Evolutionary conservation across 2,113 vertebrate genomes (phyloP).

Genomic region (Campylorhamphus procurvoides): DNA sequence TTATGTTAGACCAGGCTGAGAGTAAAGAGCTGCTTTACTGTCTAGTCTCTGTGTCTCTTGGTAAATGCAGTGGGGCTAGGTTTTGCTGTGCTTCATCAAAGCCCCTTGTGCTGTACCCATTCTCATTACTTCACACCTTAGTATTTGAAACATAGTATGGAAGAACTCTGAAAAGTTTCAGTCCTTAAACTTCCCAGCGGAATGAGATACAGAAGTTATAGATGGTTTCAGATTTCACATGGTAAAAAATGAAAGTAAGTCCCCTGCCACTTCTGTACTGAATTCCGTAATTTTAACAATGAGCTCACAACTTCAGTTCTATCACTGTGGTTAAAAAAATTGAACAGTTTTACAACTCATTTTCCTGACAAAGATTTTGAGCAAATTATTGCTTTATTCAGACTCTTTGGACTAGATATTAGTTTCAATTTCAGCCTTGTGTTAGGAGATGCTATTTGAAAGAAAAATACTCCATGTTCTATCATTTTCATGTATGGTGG

Average conservation of each 20-base stretch:
- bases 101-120: not conserved
- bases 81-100: not conserved
- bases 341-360: not conserved
- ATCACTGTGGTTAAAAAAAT: not conserved
- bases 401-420: not conserved
- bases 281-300: not conserved
- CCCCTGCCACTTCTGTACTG: not conserved
- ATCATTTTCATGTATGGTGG: not conserved
- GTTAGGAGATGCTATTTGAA: not conserved
- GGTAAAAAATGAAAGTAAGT: not conserved
- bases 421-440: not conserved
- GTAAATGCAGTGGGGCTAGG: not conserved
- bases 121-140: not conserved
- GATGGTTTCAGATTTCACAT: not conserved
- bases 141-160: fast-evolving
- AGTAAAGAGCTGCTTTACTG: not conserved
- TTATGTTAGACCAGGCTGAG: not conserved
- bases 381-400: not conserved
- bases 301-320: not conserved
- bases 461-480: not conserved
- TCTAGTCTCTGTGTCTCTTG: not conserved
- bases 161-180: not conserved
- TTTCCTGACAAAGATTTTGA: not conserved
- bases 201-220: not conserved
- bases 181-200: not conserved